Evolutionary conservation across 2,888 invertebrate species (phyloP).

Genomic region (Drosophila trichaetosa): DNA sequence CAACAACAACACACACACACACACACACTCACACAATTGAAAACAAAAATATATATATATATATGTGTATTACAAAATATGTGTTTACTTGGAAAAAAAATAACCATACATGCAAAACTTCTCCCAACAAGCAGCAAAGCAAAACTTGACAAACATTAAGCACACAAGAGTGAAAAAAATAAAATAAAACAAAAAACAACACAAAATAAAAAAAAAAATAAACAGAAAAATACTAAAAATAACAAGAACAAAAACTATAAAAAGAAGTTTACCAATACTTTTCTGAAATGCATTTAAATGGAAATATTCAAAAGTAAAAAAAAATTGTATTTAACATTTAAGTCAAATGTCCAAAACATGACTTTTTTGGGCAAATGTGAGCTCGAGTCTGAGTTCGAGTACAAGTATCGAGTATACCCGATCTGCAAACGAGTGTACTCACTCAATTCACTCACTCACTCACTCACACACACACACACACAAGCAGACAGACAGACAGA

Average conservation of each 20-base stretch:
- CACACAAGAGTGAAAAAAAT: slow-evolving; percentile 17
- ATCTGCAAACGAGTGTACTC: slow-evolving; percentile 27
- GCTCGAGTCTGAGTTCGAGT: slow-evolving; percentile 20
- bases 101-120: slow-evolving; percentile 15
- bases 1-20: slow-evolving; percentile 14
- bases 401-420: slow-evolving; percentile 7
- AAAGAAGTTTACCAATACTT: slow-evolving; percentile 49
- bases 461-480: slow-evolving; percentile 4
- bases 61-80: slow-evolving; percentile 18
- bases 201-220: slow-evolving; percentile 16
- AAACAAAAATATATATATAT: slow-evolving; percentile 9
- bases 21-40: slow-evolving; percentile 19
- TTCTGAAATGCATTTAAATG: slow-evolving; percentile 80
- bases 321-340: slow-evolving; percentile 73
- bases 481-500: slow-evolving; percentile 8
- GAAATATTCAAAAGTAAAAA: slow-evolving; percentile 63
- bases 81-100: slow-evolving; percentile 38
- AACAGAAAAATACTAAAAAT: slow-evolving; percentile 13
- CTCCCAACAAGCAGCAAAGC: slow-evolving; percentile 17
- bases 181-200: slow-evolving; percentile 1
- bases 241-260: slow-evolving; percentile 26
- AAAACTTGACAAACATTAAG: slow-evolving; percentile 22
- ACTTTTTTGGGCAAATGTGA: slow-evolving; percentile 34
- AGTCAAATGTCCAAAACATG: slow-evolving; percentile 52
- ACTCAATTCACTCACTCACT: slow-evolving; percentile 31